Percentiles rank a stretch among this genome's conserved stretches.
Conservation (phyloP, 2,797 vertebrate species). For the Sciurus vulgaris region DNA sequence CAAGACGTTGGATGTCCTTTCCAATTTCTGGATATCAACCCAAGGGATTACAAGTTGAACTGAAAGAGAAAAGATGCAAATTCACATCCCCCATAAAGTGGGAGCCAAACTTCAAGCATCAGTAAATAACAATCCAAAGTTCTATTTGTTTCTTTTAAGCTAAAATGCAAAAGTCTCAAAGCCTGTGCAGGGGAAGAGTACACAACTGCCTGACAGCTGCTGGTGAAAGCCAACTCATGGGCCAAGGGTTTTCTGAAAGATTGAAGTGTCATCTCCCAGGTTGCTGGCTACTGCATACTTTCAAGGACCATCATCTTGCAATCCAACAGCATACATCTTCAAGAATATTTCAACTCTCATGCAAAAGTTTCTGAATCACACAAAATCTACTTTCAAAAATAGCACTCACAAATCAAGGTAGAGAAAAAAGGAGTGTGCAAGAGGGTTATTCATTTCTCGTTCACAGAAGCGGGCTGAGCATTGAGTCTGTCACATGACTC, state of each 20-base stretch:
- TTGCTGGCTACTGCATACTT: neutral
- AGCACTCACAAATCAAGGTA: neutral
- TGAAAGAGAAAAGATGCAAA: conserved; percentile 82
- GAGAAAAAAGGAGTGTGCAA: neutral
- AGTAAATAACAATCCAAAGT: neutral
- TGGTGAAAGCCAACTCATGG: neutral
- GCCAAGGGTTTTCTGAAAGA: neutral
- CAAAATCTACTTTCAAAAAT: conserved; percentile 31
- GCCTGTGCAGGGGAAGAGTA: neutral
- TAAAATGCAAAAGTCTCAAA: conserved; percentile 23
- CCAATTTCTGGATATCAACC: conserved; percentile 95
- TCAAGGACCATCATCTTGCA: neutral
- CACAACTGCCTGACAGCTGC: neutral
- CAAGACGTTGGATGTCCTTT: conserved; percentile 93
- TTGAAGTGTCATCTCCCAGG: neutral
- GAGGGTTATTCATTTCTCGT: neutral
- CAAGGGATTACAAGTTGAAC: conserved; percentile 96
- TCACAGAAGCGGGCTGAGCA: neutral
- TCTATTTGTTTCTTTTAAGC: neutral
- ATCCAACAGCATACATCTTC: neutral
- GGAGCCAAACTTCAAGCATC: neutral
- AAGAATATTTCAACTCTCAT: neutral
- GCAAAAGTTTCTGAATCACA: neutral
- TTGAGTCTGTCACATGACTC: neutral
- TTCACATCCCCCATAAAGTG: fast-evolving